A percentile compares a stretch with the other conserved stretches of the same genome.
phyloP scores from a whole-genome alignment of 64 coral and sea anemone species.

The Orbicella faveolata region DNA sequence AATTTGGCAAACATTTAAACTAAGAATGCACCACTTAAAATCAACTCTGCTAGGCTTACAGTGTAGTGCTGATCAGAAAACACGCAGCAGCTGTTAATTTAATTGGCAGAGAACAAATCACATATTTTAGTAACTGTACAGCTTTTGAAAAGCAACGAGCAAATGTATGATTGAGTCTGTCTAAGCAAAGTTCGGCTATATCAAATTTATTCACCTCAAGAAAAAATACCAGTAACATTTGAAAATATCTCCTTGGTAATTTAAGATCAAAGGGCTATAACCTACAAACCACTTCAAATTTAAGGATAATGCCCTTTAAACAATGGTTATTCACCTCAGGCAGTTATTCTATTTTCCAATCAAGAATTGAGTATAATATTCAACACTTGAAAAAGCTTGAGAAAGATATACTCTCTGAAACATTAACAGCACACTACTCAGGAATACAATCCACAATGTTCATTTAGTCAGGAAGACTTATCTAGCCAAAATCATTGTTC shows the following conservation, averaged over 20 bases:
- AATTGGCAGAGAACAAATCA: background rate
- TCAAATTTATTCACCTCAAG: conserved; percentile 4
- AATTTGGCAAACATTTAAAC: background rate
- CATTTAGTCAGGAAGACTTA: too few relatives aligned
- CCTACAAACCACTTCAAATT: background rate
- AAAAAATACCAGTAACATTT: background rate
- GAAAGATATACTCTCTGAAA: background rate
- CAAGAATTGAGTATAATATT: background rate
- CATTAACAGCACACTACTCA: background rate
- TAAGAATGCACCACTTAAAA: background rate
- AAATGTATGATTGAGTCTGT: background rate
- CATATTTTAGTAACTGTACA: background rate
- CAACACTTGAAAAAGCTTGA: background rate
- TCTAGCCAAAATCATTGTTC: too few relatives aligned
- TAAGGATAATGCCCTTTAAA: background rate
- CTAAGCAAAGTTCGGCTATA: background rate
- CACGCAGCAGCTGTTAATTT: background rate
- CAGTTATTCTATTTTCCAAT: background rate
- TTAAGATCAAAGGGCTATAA: background rate
- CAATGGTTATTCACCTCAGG: background rate
- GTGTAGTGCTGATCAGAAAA: background rate
- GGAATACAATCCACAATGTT: background rate
- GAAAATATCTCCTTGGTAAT: background rate
- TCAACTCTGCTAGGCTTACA: background rate
- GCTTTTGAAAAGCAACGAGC: background rate